Conservation (phyloP, 2,888 invertebrate species). For the Cheiracanthium punctorium region DNA sequence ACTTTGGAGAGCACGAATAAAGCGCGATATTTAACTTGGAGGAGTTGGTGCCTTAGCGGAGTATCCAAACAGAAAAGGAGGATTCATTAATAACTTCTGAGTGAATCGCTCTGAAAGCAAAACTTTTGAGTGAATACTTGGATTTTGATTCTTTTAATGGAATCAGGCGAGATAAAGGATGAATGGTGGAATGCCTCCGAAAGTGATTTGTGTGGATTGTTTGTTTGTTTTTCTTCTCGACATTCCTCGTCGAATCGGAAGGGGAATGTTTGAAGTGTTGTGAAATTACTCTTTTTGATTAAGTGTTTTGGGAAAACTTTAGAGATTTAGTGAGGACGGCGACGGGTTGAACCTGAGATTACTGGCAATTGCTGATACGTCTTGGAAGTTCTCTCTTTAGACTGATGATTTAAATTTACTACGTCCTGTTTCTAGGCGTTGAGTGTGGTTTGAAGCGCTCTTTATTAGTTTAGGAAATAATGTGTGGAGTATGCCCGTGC, state of each 20-base stretch:
- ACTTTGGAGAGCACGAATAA: not conserved
- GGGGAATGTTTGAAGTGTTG: too few species aligned
- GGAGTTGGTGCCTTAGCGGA: too few species aligned
- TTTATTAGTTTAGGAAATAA: too few species aligned
- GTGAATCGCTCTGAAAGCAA: constrained; percentile 11
- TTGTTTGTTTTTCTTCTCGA: constrained; percentile 19
- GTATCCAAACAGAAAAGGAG: not conserved
- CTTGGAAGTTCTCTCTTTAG: too few species aligned
- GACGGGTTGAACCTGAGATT: too few species aligned
- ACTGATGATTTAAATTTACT: too few species aligned
- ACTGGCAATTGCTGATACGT: too few species aligned
- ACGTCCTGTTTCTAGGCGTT: too few species aligned
- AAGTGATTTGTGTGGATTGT: constrained; percentile 18
- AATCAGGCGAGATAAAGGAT: too few species aligned
- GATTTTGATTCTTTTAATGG: constrained; percentile 6
- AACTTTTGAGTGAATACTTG: not conserved
- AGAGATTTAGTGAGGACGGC: not conserved
- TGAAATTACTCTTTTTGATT: not conserved
- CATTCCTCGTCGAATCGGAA: too few species aligned
- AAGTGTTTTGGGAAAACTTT: not conserved
- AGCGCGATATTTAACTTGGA: not conserved
- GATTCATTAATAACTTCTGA: constrained; percentile 3
- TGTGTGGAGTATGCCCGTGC: too few species aligned
- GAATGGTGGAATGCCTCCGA: constrained; percentile 12
- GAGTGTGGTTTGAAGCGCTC: too few species aligned